Base-by-base conservation (phyloP, 2,797 vertebrate species). In the Sebastiscus tertius region DNA sequence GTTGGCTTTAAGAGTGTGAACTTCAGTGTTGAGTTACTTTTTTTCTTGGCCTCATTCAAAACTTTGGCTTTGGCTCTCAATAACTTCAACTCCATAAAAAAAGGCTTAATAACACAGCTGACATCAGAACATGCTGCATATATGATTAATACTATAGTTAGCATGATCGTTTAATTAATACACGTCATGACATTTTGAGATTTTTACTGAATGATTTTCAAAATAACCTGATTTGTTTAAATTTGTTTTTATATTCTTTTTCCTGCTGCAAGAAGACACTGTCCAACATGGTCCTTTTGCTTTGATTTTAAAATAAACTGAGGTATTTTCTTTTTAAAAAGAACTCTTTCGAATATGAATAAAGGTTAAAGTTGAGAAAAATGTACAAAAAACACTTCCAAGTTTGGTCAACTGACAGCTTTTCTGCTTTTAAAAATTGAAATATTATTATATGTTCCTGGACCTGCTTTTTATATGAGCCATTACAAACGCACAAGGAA, bases 1-100 rank as follows among this genome's bases (percentile, higher is more conserved):
- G 46, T 63, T 61, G 4, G 29, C 11, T 69, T 58, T 39, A 34
- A 56, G 11, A 76, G 49, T 66, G 34, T 76, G 66, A 72, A 85
- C 59, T 49, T 46, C 13, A 55, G 16, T 29, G 31, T 26, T 52
- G 14, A 58, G 39, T 65, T 9, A 39, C 6, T 67, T 60, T 66
- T 29, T 33, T 52, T 20, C 39, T 68, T 61, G 59, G n/a, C 31
- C 55, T 62, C 2, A 42, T 22, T 68, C 14, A 71, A 27, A 56
- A 42, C 34, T 62, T 76, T 33, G 5, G 9, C 6, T 64, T 42
- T 39, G 22, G 54, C 18, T 59, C 12, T 26, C 4, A 20, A 27
- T 16, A 64, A 4, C 20, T 22, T 60, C n/a, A 5, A 2, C 18
- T 24, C 42, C 18, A 52, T 10, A 27, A 27, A 34, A 52, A 39